Evolutionary conservation across 2,888 invertebrate genomes (phyloP).

Genomic region (Dynastes grantii): DNA sequence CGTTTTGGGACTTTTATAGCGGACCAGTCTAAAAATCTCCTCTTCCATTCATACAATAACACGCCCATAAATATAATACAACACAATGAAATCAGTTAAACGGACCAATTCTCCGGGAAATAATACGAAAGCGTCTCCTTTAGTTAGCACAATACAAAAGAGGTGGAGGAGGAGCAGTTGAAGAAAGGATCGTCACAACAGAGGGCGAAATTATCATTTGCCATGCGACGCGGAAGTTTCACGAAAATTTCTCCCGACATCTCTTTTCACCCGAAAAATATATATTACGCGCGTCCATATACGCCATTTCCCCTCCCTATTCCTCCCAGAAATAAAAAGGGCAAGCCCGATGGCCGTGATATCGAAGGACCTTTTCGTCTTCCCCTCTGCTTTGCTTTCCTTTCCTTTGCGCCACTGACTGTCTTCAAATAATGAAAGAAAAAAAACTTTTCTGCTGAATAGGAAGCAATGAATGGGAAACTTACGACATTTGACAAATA

Average conservation of each 20-base stretch:
- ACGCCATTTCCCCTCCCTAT: too few relatives aligned
- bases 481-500: slow-evolving; percentile 46
- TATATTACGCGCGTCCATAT: slow-evolving; percentile 15
- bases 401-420: not conserved
- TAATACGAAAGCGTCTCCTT: slow-evolving; percentile 29
- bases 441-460: slow-evolving; percentile 41
- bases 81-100: slow-evolving; percentile 35
- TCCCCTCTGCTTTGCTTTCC: not conserved
- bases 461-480: slow-evolving; percentile 44
- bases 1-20: too few relatives aligned
- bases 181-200: slow-evolving; percentile 6
- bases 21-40: not conserved
- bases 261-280: slow-evolving; percentile 28
- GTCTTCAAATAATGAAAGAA: slow-evolving; percentile 25
- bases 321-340: too few relatives aligned
- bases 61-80: slow-evolving; percentile 24
- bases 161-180: not conserved
- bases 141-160: not conserved
- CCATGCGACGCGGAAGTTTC: slow-evolving; percentile 24
- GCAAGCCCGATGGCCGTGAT: too few relatives aligned
- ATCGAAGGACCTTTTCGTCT: not conserved
- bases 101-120: slow-evolving; percentile 19
- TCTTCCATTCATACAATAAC: not conserved
- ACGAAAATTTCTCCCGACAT: slow-evolving; percentile 4
- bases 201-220: slow-evolving; percentile 23